A percentile compares a stretch with the other conserved stretches of the same genome.
phyloP scores from a whole-genome alignment of 2,797 vertebrate genomes.

The Cynodonichthys magdalenae region DNA sequence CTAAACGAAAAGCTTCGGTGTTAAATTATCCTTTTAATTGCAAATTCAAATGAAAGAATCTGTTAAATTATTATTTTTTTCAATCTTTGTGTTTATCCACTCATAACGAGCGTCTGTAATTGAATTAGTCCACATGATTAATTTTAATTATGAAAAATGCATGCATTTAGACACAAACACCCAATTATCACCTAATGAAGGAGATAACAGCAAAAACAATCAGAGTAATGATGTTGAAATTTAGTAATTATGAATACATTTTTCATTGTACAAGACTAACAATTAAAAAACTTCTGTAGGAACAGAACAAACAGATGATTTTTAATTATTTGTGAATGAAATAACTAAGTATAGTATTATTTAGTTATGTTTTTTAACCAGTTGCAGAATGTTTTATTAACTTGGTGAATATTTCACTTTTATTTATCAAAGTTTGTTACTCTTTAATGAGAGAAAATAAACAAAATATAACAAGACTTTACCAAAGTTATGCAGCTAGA shows the following conservation, averaged over 20 bases:
- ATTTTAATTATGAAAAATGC: constrained; percentile 20
- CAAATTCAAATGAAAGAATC: constrained; percentile 30
- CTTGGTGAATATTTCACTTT: neutral
- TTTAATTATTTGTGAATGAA: neutral
- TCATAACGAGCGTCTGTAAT: constrained; percentile 37
- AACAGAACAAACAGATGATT: constrained; percentile 1
- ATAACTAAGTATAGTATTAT: neutral
- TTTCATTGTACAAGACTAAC: constrained; percentile 12
- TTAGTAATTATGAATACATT: constrained; percentile 33
- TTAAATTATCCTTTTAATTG: constrained; percentile 33
- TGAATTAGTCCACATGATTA: constrained; percentile 48
- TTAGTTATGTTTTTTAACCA: neutral
- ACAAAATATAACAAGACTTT: neutral
- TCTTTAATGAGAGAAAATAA: constrained; percentile 4
- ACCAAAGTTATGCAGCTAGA: neutral
- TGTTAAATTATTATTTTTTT: constrained; percentile 29
- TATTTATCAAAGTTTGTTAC: neutral
- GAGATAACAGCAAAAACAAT: constrained; percentile 50
- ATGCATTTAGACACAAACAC: constrained; percentile 28
- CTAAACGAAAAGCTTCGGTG: constrained; percentile 6
- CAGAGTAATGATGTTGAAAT: constrained; percentile 26
- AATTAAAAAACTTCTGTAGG: constrained; percentile 1
- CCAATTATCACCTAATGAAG: constrained; percentile 40
- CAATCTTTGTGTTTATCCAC: constrained; percentile 51
- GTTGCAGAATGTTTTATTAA: constrained; percentile 1